Conservation (phyloP, 2,888 invertebrate species). For the Eristalis intricaria region DNA sequence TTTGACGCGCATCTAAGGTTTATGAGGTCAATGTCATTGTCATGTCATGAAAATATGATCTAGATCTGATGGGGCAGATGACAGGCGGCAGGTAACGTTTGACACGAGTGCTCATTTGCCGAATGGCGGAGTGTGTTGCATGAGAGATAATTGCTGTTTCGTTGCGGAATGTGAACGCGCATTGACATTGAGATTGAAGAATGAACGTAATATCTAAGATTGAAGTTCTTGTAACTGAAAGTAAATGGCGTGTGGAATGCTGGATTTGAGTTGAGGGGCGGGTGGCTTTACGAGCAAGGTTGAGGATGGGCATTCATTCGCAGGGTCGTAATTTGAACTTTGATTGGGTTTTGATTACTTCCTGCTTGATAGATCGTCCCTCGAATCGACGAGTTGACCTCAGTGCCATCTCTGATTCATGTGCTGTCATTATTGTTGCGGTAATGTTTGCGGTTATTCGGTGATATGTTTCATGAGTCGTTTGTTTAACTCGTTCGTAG, state of each 20-base stretch:
- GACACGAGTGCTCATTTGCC: background rate
- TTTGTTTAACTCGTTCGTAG: no score
- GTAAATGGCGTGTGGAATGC: background rate
- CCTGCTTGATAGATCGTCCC: background rate
- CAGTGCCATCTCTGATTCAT: background rate
- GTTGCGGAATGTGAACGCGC: background rate
- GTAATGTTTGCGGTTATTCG: background rate
- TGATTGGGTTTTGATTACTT: background rate
- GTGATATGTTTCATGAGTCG: background rate
- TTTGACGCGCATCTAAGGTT: conserved; percentile 7
- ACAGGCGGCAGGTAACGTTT: background rate
- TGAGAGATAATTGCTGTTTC: background rate
- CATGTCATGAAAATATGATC: conserved; percentile 5
- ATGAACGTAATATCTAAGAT: background rate
- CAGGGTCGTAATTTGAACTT: background rate
- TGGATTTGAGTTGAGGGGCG: background rate
- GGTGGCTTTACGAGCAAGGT: background rate
- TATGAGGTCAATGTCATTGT: conserved; percentile 22
- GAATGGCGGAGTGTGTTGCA: background rate
- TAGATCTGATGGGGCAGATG: conserved; percentile 7
- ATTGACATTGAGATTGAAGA: background rate
- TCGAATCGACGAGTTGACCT: background rate
- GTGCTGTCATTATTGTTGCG: background rate
- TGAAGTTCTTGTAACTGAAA: background rate
- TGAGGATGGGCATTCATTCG: background rate